Percentiles rank a stretch among this genome's conserved stretches.
These are phyloP conservation scores for Melozone crissalis DNA, from an alignment of 2,113 vertebrate genomes.

Conservation along the genomic window DNA sequence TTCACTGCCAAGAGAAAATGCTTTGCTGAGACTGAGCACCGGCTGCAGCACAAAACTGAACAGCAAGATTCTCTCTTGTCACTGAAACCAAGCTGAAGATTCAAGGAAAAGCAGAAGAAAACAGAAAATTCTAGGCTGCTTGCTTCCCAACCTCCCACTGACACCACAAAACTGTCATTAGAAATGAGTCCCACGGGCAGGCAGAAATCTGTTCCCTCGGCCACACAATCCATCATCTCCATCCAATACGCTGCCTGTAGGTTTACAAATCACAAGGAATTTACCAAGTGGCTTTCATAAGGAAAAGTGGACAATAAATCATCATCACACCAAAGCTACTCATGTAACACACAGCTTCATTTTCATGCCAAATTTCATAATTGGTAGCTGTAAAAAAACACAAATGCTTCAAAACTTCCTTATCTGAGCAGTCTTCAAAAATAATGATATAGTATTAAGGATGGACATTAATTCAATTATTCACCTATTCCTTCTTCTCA, in stretches of 20 bases:
- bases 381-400: neutral
- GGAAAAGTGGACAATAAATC: constrained; percentile 2
- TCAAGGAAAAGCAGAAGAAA: neutral
- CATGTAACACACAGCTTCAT: neutral
- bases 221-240: neutral
- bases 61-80: neutral
- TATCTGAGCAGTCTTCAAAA: neutral
- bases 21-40: neutral
- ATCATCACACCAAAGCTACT: neutral
- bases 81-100: neutral
- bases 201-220: neutral
- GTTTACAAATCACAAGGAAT: constrained; percentile 25
- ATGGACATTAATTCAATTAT: neutral
- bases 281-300: neutral
- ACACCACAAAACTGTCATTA: neutral
- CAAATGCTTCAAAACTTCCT: neutral
- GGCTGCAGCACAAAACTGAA: neutral
- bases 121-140: neutral
- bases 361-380: constrained; percentile 17
- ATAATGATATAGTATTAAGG: neutral
- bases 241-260: neutral
- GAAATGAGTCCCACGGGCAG: neutral
- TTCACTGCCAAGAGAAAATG: neutral
- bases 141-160: neutral
- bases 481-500: neutral